phyloP scores from a whole-genome alignment of 2,113 vertebrate genomes.

The Glaucomys volans region DNA sequence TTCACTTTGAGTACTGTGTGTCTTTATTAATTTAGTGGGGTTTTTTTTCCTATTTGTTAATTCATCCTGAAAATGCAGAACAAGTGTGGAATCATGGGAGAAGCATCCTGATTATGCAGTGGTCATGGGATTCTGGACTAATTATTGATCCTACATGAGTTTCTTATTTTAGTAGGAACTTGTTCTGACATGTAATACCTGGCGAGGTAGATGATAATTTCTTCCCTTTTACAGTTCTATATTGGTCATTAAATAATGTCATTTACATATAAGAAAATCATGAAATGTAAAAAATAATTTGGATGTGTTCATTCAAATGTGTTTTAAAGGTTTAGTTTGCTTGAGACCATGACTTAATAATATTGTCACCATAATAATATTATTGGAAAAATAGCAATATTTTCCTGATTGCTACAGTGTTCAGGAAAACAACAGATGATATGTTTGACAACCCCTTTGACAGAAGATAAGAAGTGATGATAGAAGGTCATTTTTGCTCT shows the following conservation, averaged over 20 bases:
- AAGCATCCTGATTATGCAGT: neutral
- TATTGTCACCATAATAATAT: neutral
- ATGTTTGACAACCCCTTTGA: neutral
- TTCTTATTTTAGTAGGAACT: conserved; percentile 2
- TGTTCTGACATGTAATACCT: neutral
- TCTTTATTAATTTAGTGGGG: neutral
- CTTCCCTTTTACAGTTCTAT: neutral
- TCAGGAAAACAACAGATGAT: neutral
- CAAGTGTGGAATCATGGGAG: neutral
- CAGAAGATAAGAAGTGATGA: neutral
- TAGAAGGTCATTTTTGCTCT: conserved; percentile 34
- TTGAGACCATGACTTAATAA: neutral
- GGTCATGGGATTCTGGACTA: neutral
- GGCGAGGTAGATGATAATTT: neutral
- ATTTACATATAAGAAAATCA: neutral
- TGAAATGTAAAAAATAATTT: neutral
- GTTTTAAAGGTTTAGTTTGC: neutral
- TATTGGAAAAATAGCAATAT: neutral
- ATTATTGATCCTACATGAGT: neutral
- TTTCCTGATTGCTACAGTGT: neutral
- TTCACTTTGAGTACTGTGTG: neutral
- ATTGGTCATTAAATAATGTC: neutral
- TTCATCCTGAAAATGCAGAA: neutral
- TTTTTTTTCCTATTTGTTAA: neutral
- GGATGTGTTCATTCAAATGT: neutral